Evolutionary conservation across 2,113 vertebrate genomes (phyloP), one percentile per base, ranked within the genome.

Genomic region (Theristicus caerulescens): DNA sequence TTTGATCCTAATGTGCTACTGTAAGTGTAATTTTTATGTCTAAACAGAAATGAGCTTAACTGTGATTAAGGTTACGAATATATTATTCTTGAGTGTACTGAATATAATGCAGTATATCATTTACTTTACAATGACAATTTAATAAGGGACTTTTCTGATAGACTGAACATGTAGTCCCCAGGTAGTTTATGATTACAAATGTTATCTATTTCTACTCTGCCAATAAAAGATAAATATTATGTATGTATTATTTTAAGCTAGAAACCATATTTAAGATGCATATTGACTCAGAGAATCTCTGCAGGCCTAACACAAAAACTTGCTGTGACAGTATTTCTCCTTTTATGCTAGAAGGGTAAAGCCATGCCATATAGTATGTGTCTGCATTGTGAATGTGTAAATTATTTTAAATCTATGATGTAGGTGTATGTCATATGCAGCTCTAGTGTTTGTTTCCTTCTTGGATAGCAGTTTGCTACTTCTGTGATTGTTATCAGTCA

Each of bases 1-100:
- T 95, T 94, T 93, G 46, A 81, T 90, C 70, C 42, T 91, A 69
- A 96, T 95, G 70, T 71, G 20, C 42, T 77, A 13, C 26, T 74
- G 10, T 55, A 74, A 88, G 77, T 70, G 81, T 92, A 93, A 94
- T 94, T 94, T 94, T 86, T 79, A 73, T 73, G 82, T 34, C 31
- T 46, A 26, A 86, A 42, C 29, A 82, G 36, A 86, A 47, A 9
- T 73, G 36, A 78, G 9, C 34, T 51, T 78, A 57, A 62, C 77
- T 52, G 8, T 86, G 52, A 95, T 92, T 94, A 95, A 95, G 80
- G 57, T 93, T 96, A 82, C 51, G 26, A 86, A 93, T 80, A 38
- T 61, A 46, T 94, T 94, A 72, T 96, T 51, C 67, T 92, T 36
- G 62, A 47, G 25, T 25, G 8, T 85, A 25, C 77, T 79, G 51